Percentiles rank a stretch among this genome's conserved stretches.
Conservation (phyloP, 2,888 invertebrate species). For the Limenitis camilla region DNA sequence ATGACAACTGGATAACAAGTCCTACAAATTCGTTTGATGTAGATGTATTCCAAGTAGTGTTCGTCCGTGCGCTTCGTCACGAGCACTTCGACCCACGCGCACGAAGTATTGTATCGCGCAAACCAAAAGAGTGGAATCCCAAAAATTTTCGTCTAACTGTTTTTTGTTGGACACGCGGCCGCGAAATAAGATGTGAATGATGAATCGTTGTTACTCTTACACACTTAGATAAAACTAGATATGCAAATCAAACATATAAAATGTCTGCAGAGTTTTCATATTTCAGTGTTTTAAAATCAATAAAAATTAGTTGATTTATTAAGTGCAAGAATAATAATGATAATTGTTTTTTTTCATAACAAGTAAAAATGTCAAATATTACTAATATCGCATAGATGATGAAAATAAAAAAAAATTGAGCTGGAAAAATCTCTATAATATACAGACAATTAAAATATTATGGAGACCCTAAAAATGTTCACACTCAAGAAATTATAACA, state of each 20-base stretch:
- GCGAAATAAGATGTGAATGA: constrained; percentile 18
- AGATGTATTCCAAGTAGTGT: neutral
- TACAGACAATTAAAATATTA: too few relatives aligned
- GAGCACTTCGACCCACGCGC: constrained; percentile 28
- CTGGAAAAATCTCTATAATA: too few relatives aligned
- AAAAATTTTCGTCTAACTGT: constrained; percentile 60
- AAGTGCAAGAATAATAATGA: too few relatives aligned
- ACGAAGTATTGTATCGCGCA: constrained; percentile 33
- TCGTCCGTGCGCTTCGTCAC: constrained; percentile 9
- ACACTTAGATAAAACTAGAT: neutral
- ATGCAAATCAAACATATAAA: neutral
- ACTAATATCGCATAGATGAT: too few relatives aligned
- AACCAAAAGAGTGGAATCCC: constrained; percentile 50
- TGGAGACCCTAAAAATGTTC: too few relatives aligned
- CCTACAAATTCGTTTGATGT: neutral
- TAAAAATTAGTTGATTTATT: too few relatives aligned
- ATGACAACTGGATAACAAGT: neutral
- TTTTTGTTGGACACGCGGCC: constrained; percentile 23
- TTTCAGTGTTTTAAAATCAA: too few relatives aligned
- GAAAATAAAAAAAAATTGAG: too few relatives aligned
- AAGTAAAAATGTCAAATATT: too few relatives aligned
- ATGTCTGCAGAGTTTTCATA: neutral
- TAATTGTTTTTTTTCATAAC: too few relatives aligned
- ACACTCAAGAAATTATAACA: too few relatives aligned
- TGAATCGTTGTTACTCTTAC: constrained; percentile 8